phyloP scores from a whole-genome alignment of 2,113 vertebrate genomes.

The Calyptommatus sinebrachiatus region DNA sequence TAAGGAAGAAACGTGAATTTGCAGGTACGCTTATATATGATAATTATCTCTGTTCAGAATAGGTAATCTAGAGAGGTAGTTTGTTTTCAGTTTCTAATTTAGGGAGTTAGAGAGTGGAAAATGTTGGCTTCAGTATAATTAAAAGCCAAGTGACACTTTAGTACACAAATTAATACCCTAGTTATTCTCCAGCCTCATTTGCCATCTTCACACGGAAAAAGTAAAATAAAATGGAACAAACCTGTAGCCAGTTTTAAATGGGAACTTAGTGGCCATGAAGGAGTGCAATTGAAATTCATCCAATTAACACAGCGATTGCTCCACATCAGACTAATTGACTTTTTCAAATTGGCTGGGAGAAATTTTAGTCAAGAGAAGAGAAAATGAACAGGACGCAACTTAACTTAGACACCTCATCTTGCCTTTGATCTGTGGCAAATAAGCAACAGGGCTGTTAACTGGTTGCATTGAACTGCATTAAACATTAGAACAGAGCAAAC shows the following conservation, averaged over 20 bases:
- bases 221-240: background rate
- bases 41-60: conserved; percentile 18
- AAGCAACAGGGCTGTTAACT: conserved; percentile 7
- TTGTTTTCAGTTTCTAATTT: conserved; percentile 32
- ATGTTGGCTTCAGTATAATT: conserved; percentile 30
- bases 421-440: conserved; percentile 9
- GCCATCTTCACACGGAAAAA: background rate
- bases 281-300: conserved; percentile 24
- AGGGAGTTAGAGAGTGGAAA: conserved; percentile 30
- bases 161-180: conserved; percentile 33
- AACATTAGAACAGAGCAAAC: background rate
- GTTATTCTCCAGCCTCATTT: conserved; percentile 19
- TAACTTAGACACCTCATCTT: background rate
- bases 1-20: conserved; percentile 13
- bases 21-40: conserved; percentile 13
- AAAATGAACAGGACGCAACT: conserved; percentile 3
- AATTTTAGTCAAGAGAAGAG: conserved; percentile 16
- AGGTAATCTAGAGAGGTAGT: conserved; percentile 16
- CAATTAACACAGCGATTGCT: conserved; percentile 26
- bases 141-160: conserved; percentile 38
- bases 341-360: conserved; percentile 24
- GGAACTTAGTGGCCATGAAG: conserved; percentile 24
- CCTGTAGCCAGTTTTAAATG: conserved; percentile 27
- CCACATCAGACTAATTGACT: conserved; percentile 33
- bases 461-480: background rate